phyloP scores from a whole-genome alignment of 2,888 invertebrate genomes.

The Nomada hirtipes region DNA sequence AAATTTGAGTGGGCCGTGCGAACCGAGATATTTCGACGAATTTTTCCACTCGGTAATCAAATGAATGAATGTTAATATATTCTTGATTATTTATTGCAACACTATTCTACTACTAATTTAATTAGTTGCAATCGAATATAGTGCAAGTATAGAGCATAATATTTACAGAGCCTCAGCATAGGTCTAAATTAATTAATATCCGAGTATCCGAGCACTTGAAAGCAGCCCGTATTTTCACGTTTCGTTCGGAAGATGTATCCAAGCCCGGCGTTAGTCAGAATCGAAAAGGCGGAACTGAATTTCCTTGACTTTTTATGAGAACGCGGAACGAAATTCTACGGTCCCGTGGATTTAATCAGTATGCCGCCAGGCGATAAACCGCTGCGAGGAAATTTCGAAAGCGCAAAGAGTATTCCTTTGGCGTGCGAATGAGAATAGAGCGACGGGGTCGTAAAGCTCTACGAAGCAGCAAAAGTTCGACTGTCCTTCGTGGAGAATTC shows the following conservation, averaged over 20 bases:
- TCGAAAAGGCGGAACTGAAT: neutral
- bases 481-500: conserved; percentile 3
- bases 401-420: neutral
- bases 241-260: neutral
- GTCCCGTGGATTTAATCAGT: conserved; percentile 10
- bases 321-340: too few relatives aligned
- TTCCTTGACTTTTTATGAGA: conserved; percentile 1
- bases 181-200: too few relatives aligned
- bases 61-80: conserved; percentile 8
- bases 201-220: too few relatives aligned
- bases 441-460: conserved; percentile 28
- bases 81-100: neutral
- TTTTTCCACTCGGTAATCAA: neutral
- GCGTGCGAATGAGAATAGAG: conserved; percentile 8
- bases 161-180: too few relatives aligned
- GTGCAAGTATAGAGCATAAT: too few relatives aligned
- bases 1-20: neutral
- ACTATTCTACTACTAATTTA: too few relatives aligned
- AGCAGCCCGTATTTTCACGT: neutral
- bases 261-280: neutral
- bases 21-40: neutral
- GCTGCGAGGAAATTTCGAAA: neutral
- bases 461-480: conserved; percentile 1
- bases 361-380: neutral
- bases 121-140: too few relatives aligned